Percentiles rank a stretch among this genome's conserved stretches.
Evolutionary conservation across 2,797 vertebrate species (phyloP).

Genomic region (Chromis chromis): DNA sequence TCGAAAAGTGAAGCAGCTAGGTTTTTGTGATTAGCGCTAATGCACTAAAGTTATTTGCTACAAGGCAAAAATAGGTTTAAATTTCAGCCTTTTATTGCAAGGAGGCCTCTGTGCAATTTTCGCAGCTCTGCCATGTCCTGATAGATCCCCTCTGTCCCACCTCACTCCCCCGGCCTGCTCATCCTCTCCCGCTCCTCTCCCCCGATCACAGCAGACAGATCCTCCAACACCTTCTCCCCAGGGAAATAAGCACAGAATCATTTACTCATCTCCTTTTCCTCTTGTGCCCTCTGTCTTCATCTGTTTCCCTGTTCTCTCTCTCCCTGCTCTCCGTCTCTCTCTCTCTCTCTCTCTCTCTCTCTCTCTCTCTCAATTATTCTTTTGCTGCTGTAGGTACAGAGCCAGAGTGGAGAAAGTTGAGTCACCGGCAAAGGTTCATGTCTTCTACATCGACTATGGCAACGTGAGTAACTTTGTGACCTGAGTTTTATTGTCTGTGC

Average conservation of each 20-base stretch:
- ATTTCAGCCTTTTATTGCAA: slow-evolving; percentile 72
- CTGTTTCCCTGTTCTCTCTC: slow-evolving; percentile 33
- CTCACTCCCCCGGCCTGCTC: slow-evolving; percentile 39
- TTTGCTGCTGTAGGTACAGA: slow-evolving; percentile 89
- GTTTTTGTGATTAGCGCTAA: slow-evolving; percentile 53
- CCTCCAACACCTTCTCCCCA: slow-evolving; percentile 72
- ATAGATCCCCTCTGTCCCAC: slow-evolving; percentile 52
- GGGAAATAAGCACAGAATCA: slow-evolving; percentile 81
- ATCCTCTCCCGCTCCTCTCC: slow-evolving; percentile 53
- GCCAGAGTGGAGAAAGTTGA: slow-evolving; percentile 95
- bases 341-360: slow-evolving; percentile 2
- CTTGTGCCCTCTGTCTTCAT: slow-evolving; percentile 68
- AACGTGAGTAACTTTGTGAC: slow-evolving; percentile 88
- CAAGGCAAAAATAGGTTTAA: slow-evolving; percentile 55
- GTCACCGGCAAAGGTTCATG: slow-evolving; percentile 90
- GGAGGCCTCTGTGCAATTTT: slow-evolving; percentile 74
- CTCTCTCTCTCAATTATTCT: slow-evolving; percentile 46
- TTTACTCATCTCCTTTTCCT: slow-evolving; percentile 78
- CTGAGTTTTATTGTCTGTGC: slow-evolving; percentile 14
- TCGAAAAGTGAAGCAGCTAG: slow-evolving; percentile 20
- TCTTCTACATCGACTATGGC: slow-evolving; percentile 98
- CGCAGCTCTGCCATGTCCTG: slow-evolving; percentile 48
- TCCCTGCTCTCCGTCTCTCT: slow-evolving; percentile 8
- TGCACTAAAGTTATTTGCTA: slow-evolving; percentile 52
- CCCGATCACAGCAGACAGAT: slow-evolving; percentile 78